Evolutionary conservation across 2,888 invertebrate species (phyloP).

Genomic region (Philereme vetulata): DNA sequence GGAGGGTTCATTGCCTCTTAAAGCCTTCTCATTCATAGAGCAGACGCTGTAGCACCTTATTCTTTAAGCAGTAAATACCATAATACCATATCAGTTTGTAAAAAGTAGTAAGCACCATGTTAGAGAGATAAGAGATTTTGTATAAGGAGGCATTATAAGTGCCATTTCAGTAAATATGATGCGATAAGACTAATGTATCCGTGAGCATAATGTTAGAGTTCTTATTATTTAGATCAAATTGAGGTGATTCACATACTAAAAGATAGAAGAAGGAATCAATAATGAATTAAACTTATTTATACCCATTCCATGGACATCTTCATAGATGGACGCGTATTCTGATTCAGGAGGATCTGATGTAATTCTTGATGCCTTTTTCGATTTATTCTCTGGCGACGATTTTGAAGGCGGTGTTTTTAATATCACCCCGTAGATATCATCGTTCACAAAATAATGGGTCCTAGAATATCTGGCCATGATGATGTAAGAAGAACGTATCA

Average conservation of each 20-base stretch:
- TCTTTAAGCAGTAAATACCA: slow-evolving; percentile 34
- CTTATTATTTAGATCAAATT: too few relatives aligned
- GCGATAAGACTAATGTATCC: slow-evolving; percentile 32
- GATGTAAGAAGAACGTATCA: slow-evolving; percentile 20
- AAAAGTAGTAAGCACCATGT: slow-evolving; percentile 6
- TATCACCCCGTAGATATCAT: slow-evolving; percentile 77
- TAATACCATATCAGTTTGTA: slow-evolving; percentile 31
- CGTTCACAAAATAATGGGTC: slow-evolving; percentile 75
- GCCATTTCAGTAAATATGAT: slow-evolving; percentile 26
- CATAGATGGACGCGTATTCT: slow-evolving; percentile 55
- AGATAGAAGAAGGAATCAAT: background rate
- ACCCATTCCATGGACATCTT: slow-evolving; percentile 25
- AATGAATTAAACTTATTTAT: slow-evolving; percentile 3
- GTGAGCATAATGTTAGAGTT: background rate
- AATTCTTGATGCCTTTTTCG: slow-evolving; percentile 37
- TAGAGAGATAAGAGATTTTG: slow-evolving; percentile 48
- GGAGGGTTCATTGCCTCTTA: slow-evolving; percentile 67
- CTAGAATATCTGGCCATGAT: slow-evolving; percentile 56
- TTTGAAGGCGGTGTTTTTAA: slow-evolving; percentile 57
- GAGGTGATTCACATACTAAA: background rate
- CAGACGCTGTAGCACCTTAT: slow-evolving; percentile 28
- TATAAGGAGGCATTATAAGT: slow-evolving; percentile 35
- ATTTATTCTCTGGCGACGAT: background rate
- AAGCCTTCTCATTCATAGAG: slow-evolving; percentile 38
- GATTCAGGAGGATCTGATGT: slow-evolving; percentile 49